Base-by-base conservation (phyloP, 2,888 invertebrate species). In the Endomychus coccineus region DNA sequence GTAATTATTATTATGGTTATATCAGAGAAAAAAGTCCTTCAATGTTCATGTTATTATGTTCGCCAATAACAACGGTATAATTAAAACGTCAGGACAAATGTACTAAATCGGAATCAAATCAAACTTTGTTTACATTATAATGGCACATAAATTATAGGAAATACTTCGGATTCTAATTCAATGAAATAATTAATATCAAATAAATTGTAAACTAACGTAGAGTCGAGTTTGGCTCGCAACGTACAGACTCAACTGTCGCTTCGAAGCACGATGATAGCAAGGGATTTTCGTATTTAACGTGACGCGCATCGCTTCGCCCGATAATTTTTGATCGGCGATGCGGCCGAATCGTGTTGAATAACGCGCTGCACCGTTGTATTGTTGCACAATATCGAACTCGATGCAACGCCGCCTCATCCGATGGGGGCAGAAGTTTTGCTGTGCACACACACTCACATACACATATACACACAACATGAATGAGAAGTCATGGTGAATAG, bases 341-440 rank as follows among this genome's bases (percentile, higher is more conserved):
- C 30, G 27, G 16, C 10, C 36, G 27, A 15, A 28, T 25, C 29
- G 29, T 28, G 22, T 16, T 5, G 44, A 45, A 42, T 42, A 46
- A 49, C 37, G 39, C 34, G 34, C 39, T 48, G 49, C 41, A 27
- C 42, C 40, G 34, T 41, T 46, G 40, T 39, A 47, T 6, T 11
- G 15, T 36, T 51, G 51, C 48, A 47, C 45, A 46, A 42, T 44
- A 45, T 49, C 45, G 46, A 46, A 46, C 45, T 16, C 16, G 34
- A 19, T 30, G 34, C 34, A 34, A 21, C 31, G 14, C 11, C 28
- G 16, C 23, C 29, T 31, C 6, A 7, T 10, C 6, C 24, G 7
- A 16, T 12, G 6, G 27, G 27, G 31, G 32, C 28, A 25, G 30
- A 39, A n/a, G n/a, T n/a, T 25, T 34, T 34, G 34, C 34, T 27